A percentile compares a stretch with the other conserved stretches of the same genome.
Evolutionary conservation across 2,113 vertebrate species (phyloP).

Genomic region (Panurus biarmicus): DNA sequence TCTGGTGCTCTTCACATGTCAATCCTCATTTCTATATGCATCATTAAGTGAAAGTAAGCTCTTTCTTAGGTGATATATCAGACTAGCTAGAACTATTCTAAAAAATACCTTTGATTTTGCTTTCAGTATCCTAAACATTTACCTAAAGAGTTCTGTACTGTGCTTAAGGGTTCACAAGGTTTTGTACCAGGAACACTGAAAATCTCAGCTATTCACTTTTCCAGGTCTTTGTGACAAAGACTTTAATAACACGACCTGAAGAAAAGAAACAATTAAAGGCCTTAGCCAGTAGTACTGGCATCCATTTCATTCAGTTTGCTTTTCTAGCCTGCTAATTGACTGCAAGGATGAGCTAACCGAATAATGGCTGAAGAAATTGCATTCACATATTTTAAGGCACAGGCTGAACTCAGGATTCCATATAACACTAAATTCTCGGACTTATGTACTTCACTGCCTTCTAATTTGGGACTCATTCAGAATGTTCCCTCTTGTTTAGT

Average conservation of each 20-base stretch:
- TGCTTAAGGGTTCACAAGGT: neutral
- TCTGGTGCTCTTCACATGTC: neutral
- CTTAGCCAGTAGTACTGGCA: neutral
- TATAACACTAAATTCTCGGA: neutral
- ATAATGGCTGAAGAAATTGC: neutral
- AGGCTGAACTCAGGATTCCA: neutral
- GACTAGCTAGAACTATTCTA: neutral
- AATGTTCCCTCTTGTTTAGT: neutral
- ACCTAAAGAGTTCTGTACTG: neutral
- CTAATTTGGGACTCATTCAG: neutral
- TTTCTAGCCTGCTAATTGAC: neutral
- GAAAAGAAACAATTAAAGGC: neutral
- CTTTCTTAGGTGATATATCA: neutral
- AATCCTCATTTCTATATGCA: neutral
- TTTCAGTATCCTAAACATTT: neutral
- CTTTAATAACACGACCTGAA: neutral
- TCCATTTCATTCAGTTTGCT: neutral
- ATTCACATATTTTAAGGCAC: neutral
- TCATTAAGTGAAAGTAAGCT: neutral
- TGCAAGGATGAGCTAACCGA: neutral
- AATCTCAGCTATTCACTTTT: neutral
- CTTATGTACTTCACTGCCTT: neutral
- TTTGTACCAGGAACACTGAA: neutral
- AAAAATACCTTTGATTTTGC: neutral
- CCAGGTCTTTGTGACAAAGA: neutral